Percentiles rank a stretch among this genome's conserved stretches.
phyloP scores from a whole-genome alignment of 2,888 invertebrate species.

The Dascillus cervinus region DNA sequence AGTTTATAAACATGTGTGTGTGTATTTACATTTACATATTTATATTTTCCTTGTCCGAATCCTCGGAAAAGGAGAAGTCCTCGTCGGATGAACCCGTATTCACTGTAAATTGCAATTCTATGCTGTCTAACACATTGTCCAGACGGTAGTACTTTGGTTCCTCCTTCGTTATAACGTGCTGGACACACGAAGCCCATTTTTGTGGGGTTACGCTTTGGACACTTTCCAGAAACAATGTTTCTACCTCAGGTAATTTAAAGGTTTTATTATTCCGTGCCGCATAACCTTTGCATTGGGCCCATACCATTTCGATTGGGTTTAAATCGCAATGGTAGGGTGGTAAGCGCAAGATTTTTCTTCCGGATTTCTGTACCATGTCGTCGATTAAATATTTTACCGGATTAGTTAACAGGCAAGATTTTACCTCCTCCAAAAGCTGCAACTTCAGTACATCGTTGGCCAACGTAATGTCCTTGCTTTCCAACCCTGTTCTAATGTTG shows the following conservation, averaged over 20 bases:
- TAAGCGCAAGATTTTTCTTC: conserved; percentile 27
- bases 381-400: conserved; percentile 26
- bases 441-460: conserved; percentile 19
- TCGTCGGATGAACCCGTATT: no score
- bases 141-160: no score
- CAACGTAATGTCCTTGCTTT: conserved; percentile 19
- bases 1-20: no score
- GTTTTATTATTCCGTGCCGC: conserved; percentile 14
- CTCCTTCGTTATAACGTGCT: no score
- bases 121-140: no score
- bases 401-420: conserved; percentile 13
- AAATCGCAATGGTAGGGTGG: conserved; percentile 31
- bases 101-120: no score
- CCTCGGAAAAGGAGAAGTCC: no score
- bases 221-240: conserved; percentile 12
- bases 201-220: background rate
- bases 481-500: conserved; percentile 14
- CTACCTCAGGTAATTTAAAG: conserved; percentile 18
- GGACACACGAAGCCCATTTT: no score
- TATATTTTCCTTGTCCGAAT: no score
- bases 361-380: conserved; percentile 24
- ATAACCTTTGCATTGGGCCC: conserved; percentile 18
- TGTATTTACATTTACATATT: no score
- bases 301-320: conserved; percentile 28
- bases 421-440: conserved; percentile 15